Evolutionary conservation across 2,888 invertebrate genomes (phyloP).

Genomic region (Heliothis peltigera): DNA sequence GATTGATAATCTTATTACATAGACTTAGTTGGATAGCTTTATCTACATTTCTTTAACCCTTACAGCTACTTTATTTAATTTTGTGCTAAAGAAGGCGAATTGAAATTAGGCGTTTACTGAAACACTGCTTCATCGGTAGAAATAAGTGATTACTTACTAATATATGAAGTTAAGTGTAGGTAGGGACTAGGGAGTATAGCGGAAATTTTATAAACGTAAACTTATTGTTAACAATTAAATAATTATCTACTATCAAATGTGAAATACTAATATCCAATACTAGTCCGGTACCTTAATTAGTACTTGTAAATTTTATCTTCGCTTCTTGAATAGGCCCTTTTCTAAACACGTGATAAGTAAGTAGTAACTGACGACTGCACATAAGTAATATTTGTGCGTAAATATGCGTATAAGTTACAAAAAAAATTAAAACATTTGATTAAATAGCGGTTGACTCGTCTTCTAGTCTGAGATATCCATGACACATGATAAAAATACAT

Average conservation of each 20-base stretch:
- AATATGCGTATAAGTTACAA: too few relatives aligned
- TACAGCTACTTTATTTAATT: too few relatives aligned
- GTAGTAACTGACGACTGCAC: background rate
- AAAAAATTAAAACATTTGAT: too few relatives aligned
- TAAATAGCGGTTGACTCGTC: background rate
- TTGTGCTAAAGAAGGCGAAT: too few relatives aligned
- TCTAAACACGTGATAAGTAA: too few relatives aligned
- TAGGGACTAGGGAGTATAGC: too few relatives aligned
- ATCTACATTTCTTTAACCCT: too few relatives aligned
- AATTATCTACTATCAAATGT: background rate
- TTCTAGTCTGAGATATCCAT: background rate
- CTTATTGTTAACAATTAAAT: background rate
- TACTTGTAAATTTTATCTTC: slow-evolving; percentile 2
- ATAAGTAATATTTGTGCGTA: too few relatives aligned
- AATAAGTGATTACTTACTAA: background rate
- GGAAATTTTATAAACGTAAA: background rate
- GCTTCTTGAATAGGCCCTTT: background rate
- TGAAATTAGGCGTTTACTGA: background rate
- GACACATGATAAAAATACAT: background rate
- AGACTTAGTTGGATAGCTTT: slow-evolving; percentile 21
- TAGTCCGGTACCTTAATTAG: too few relatives aligned
- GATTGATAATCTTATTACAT: slow-evolving; percentile 45
- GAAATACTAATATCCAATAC: too few relatives aligned
- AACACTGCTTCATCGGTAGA: background rate
- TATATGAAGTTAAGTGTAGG: too few relatives aligned